A percentile compares a stretch with the other conserved stretches of the same genome.
Evolutionary conservation across 2,888 invertebrate species (phyloP).

Genomic region (Anodontia alba): DNA sequence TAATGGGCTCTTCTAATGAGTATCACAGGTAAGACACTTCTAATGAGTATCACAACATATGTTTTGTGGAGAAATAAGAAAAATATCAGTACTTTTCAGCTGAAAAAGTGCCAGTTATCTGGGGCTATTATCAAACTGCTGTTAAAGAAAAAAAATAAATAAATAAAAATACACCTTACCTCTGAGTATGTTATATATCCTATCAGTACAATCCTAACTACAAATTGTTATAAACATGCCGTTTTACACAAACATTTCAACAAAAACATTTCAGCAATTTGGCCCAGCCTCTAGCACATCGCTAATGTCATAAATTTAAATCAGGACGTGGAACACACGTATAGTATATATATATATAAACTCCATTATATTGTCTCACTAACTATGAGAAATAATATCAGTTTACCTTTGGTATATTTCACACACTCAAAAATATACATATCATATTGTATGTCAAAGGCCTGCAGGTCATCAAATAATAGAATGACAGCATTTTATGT

Average conservation of each 20-base stretch:
- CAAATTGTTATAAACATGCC: neutral
- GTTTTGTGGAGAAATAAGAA: no score
- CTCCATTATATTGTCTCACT: constrained; percentile 6
- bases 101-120: no score
- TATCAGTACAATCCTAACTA: no score
- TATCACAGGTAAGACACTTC: no score
- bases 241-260: neutral
- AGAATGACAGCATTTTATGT: neutral
- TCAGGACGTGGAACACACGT: neutral
- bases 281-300: constrained; percentile 9
- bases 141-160: no score
- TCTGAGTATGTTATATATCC: no score
- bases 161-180: no score
- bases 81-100: no score
- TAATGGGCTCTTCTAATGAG: no score
- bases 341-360: neutral
- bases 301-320: constrained; percentile 1
- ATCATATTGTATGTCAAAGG: constrained; percentile 16
- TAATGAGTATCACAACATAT: no score
- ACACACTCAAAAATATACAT: neutral
- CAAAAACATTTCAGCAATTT: constrained; percentile 4
- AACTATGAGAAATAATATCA: neutral
- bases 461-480: neutral
- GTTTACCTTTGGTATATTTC: constrained; percentile 5
- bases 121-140: no score